Evolutionary conservation across 1,140 invertebrate species (phyloP), one percentile per base, ranked within the genome.

Genomic region (Drosophila murphyi): DNA sequence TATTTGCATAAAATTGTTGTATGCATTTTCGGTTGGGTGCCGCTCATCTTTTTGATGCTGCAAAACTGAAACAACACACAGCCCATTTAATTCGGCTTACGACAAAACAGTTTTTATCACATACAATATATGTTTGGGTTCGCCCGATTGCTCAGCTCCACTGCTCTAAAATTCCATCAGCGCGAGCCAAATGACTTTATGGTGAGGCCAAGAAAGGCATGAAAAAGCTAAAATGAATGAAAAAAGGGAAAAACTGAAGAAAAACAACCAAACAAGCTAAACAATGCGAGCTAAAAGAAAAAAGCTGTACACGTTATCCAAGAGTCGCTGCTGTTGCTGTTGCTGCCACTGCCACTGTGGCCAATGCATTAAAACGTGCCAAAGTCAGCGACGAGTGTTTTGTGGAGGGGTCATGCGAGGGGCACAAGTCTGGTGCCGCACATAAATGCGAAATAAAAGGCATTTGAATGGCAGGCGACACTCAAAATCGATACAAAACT

Each of bases 401-500:
- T 52, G 43, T 20, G n/a, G 10, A 47, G 65, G 47, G 62, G n/a
- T 29, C n/a, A 39, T 20, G 41, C 3, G 37, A 32, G 59, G 60
- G 56, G n/a, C 31, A 28, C 32, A 60, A 76, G 82, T 86, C 68
- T 81, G 82, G 48, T 57, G 35, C 65, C 35, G 72, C 62, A 83
- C 83, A 82, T 88, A 89, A 88, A 88, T 78, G 80, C 85, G 71
- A 88, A 88, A 88, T 88, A 88, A 88, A 89, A 89, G 78, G 63
- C 85, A 80, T 85, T 85, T 81, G 85, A 89, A 89, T 88, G 85
- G 80, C 85, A 89, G 85, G 85, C 85, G 85, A 88, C 85, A 89
- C 85, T 89, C 78, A 89, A 88, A 88, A 89, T 88, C 85, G 85
- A 88, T 88, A 85, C 85, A 78, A 72, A 74, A 43, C 39, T 8